Evolutionary conservation across 2,888 invertebrate genomes (phyloP), one percentile per base, ranked within the genome.

Genomic region (Kryphioiulus occultus): DNA sequence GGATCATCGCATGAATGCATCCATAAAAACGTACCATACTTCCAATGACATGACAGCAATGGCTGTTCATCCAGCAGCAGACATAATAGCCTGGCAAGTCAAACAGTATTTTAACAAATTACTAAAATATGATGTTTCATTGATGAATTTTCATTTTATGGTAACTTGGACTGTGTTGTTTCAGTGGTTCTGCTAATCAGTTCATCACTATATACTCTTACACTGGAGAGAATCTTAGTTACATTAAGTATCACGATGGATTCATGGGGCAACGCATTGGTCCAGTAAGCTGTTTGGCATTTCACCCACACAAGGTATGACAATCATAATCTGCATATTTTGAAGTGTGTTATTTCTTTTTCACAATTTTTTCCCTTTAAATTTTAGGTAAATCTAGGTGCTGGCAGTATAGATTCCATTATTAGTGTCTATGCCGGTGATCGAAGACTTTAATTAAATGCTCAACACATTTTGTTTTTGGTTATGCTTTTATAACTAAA

Each of bases 171-270:
- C 9, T 68, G 68, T 87, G 84, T 87, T 89, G 89, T 92, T 92
- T 85, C 92, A 96, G 96, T 91, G 96, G 96, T 30, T 95, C 96
- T 0, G 93, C 94, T 89, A 95, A 95, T 93, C 96, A 96, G 91
- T 88, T 88, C 53, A 88, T 89, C 30, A 88, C 85, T 22, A 90
- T 92, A 3, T 92, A 91, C 89, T 92, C 91, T 89, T 91, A 91
- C 86, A 90, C 94, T 89, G 98, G 97, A 84, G 93, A 93, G 32
- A 92, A 93, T 84, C 93, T 97, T 88, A 96, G 96, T 92, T 94
- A 95, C 4, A 95, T 98, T 91, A 96, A 96, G 91, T 95, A 95
- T 92, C 96, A 98, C 92, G 98, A 98, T 91, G 97, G 98, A 87
- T 98, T 98, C 93, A 96, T 96, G 94, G 93, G 94, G 22, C 95